Conservation (phyloP, 2,888 invertebrate genomes). For the Epinotia ramella region DNA sequence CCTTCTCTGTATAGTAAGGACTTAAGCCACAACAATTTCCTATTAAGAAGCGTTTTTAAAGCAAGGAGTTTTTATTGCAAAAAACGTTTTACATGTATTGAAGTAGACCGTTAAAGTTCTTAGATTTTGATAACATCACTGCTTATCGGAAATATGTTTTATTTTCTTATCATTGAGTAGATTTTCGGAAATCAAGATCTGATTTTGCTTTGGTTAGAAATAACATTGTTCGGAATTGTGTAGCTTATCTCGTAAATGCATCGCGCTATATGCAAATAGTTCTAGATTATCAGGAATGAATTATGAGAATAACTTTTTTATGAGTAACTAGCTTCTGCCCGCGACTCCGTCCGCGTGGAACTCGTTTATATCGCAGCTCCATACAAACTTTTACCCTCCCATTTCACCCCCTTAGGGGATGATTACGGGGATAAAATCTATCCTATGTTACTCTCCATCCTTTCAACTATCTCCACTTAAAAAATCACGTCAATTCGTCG, state of each 20-base stretch:
- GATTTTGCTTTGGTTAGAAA: neutral
- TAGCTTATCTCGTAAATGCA: constrained; percentile 33
- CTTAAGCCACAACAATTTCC: neutral
- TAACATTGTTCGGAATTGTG: constrained; percentile 15
- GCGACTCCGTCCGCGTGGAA: too few relatives aligned
- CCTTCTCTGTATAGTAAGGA: neutral
- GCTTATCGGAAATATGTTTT: neutral
- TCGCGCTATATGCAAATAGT: constrained; percentile 22
- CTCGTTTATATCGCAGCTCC: too few relatives aligned
- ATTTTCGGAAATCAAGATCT: neutral
- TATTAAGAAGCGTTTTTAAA: neutral
- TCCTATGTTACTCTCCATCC: too few relatives aligned
- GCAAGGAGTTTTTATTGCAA: neutral
- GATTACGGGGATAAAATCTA: too few relatives aligned
- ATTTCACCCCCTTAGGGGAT: too few relatives aligned
- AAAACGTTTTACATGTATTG: constrained; percentile 16
- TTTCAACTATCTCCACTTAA: too few relatives aligned
- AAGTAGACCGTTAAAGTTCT: constrained; percentile 34
- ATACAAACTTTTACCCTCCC: too few relatives aligned
- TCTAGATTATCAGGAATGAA: constrained; percentile 1
- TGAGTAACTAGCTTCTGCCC: too few relatives aligned
- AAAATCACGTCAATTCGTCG: too few relatives aligned
- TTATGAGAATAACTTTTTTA: neutral
- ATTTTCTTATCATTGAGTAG: neutral
- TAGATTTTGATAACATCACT: constrained; percentile 30